Evolutionary conservation across 2,113 vertebrate species (phyloP).

Genomic region (Macquaria australasica): DNA sequence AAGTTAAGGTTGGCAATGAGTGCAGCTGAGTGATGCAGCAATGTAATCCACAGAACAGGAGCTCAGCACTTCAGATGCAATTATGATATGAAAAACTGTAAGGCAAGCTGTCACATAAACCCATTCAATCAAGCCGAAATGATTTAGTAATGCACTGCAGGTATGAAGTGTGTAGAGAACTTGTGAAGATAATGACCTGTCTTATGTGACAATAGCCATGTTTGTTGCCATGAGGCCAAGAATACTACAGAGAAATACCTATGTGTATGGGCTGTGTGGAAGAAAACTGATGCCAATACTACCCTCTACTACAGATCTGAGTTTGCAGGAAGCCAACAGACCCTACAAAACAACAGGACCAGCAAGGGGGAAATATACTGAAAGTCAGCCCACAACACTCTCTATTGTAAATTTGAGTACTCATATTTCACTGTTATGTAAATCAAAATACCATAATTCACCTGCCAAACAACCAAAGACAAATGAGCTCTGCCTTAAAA

Average conservation of each 20-base stretch:
- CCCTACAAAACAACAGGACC: background rate
- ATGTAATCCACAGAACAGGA: conserved; percentile 1
- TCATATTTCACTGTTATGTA: background rate
- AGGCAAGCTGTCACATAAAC: background rate
- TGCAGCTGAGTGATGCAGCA: background rate
- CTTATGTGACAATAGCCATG: background rate
- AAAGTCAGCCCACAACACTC: background rate
- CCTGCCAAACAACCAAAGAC: background rate
- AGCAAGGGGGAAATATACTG: background rate
- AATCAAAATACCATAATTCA: background rate
- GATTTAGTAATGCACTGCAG: background rate
- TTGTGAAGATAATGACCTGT: background rate
- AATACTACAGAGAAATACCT: background rate
- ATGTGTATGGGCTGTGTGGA: background rate
- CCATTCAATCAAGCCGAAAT: background rate
- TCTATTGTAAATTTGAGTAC: background rate
- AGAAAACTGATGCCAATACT: background rate
- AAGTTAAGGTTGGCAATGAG: conserved; percentile 1
- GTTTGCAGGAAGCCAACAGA: background rate
- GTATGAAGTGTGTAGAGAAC: background rate
- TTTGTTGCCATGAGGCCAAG: background rate
- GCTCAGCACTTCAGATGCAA: conserved; percentile 46
- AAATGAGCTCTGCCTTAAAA: background rate
- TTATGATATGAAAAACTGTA: conserved; percentile 47
- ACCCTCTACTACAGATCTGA: background rate